Conservation (phyloP, 2,113 vertebrate species). For the Aptenodytes patagonicus region DNA sequence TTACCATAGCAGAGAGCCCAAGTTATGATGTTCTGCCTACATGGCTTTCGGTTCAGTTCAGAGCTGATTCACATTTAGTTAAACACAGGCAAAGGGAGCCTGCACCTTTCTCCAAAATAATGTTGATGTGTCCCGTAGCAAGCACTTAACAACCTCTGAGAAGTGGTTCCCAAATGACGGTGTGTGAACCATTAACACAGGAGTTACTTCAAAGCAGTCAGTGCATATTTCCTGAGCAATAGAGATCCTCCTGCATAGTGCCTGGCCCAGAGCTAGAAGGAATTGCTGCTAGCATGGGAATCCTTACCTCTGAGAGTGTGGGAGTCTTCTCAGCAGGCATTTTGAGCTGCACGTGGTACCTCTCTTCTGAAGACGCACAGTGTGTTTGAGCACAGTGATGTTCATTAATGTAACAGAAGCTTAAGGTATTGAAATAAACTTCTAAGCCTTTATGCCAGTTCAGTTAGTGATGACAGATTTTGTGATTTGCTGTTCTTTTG, state of each 20-base stretch:
- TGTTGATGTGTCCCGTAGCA: not conserved
- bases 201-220: not conserved
- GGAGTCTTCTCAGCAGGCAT: not conserved
- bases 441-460: not conserved
- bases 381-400: not conserved
- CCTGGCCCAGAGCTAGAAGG: not conserved
- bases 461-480: not conserved
- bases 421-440: not conserved
- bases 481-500: not conserved
- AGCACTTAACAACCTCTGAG: not conserved
- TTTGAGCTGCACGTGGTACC: not conserved
- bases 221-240: not conserved
- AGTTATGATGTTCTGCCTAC: not conserved
- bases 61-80: not conserved
- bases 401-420: not conserved
- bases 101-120: not conserved
- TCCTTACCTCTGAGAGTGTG: not conserved
- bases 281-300: not conserved
- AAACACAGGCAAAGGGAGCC: not conserved
- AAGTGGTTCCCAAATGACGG: not conserved
- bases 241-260: not conserved
- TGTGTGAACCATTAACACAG: not conserved
- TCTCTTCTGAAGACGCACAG: not conserved
- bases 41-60: not conserved
- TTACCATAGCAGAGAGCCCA: not conserved